Base-by-base conservation (phyloP, 2,113 vertebrate genomes). In the Dromiciops gliroides region DNA sequence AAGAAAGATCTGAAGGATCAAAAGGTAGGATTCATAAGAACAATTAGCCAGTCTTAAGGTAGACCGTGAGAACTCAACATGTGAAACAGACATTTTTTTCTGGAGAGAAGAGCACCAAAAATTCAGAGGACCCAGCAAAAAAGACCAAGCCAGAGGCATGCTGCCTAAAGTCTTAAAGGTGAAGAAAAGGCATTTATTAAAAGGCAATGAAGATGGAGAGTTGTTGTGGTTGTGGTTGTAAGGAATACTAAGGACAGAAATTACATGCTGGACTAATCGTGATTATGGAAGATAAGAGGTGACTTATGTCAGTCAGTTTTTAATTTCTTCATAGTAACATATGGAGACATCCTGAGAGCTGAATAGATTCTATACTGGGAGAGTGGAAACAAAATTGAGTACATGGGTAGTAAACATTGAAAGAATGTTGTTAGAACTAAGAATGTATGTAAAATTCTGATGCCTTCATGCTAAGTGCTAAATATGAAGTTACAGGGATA, bases 1-100 rank as follows among this genome's bases (percentile, higher is more conserved):
- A 94, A 93, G 51, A 94, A 26, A 28, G 89, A 83, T 49, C 92
- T 95, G 47, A 90, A 92, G 92, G 44, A 60, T 75, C 60, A 67
- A 53, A 53, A 16, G 60, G 31, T 67, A 67, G 60, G 31, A 37
- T 14, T 37, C 3, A 4, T 67, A 48, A 12, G 26, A 95, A 90
- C 1, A 83, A 50, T n/a, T 56, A n/a, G 2, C 49, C 90, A 1
- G 26, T 96, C 31, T 28, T 83, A 96, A 90, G 37, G 89, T 91
- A 94, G 44, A 16, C 28, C 10, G 31, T 60, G 56, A 60, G 56
- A 67, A 67, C 37, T 37, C 60, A 67, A 37, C 31, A 67, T 67
- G 60, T 14, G 31, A 67, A 67, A 67, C 11, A 60, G 26, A 12
- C 52, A 25, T 53, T 56, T 53, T 52, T 37, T 67, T 67, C 31